Evolutionary conservation across 2,113 vertebrate species (phyloP).

Genomic region (Nothobranchius kuhntae): DNA sequence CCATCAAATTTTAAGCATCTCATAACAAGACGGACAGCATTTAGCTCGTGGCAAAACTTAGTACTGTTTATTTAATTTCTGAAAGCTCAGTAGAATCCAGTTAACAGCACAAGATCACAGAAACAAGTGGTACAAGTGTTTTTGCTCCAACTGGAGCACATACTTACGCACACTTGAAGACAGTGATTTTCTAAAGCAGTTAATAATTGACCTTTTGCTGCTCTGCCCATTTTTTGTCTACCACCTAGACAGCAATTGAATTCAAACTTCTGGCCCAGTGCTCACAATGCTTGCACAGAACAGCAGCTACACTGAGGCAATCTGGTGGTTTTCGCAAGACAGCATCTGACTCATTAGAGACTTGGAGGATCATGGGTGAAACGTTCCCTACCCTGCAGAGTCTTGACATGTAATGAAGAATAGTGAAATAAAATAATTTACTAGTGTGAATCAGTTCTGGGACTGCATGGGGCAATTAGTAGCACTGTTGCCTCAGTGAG

Average conservation of each 20-base stretch:
- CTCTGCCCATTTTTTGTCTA: not conserved
- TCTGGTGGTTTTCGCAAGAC: not conserved
- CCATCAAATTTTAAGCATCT: slow-evolving; percentile 8
- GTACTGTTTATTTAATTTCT: not conserved
- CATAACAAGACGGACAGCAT: slow-evolving; percentile 21
- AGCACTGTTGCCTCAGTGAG: no score
- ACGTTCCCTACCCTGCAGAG: not conserved
- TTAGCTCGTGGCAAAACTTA: slow-evolving; percentile 1
- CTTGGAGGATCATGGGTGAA: not conserved
- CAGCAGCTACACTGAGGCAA: not conserved
- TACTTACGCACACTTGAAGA: not conserved
- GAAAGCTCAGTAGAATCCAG: not conserved
- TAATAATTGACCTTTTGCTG: not conserved
- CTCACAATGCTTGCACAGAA: not conserved
- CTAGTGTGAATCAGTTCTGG: not conserved
- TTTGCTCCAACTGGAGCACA: not conserved
- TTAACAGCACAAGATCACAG: not conserved
- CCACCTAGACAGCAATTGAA: not conserved
- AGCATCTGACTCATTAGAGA: not conserved
- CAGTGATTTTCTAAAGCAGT: not conserved
- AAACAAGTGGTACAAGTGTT: not conserved
- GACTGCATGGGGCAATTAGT: no score
- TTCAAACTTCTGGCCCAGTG: not conserved
- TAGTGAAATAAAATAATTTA: not conserved
- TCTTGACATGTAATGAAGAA: not conserved